Conservation (phyloP, 2,797 vertebrate species). For the Ispidina lecontei region DNA sequence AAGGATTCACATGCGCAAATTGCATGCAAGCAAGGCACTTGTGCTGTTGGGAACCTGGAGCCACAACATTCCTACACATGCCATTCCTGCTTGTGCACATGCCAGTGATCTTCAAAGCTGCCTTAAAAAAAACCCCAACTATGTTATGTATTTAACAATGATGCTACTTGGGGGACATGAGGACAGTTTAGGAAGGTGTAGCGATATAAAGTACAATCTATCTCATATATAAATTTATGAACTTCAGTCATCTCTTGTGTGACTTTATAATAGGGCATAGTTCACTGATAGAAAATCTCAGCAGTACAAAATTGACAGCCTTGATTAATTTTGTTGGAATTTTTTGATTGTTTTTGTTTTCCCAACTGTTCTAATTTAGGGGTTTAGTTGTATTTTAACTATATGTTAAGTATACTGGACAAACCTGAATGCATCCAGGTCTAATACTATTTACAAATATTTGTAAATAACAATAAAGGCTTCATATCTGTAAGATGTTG, state of each 20-base stretch:
- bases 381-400: not conserved
- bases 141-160: not conserved
- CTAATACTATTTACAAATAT: not conserved
- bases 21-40: rapidly evolving
- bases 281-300: not conserved
- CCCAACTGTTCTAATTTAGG: not conserved
- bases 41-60: not conserved
- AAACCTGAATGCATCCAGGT: not conserved
- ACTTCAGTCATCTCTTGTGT: not conserved
- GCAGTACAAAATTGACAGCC: not conserved
- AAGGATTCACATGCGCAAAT: not conserved
- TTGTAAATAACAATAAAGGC: not conserved
- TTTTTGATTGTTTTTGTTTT: not conserved
- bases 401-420: not conserved
- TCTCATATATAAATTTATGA: not conserved
- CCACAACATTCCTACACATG: not conserved
- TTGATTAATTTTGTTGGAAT: not conserved
- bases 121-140: not conserved
- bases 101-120: not conserved
- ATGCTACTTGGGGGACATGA: not conserved
- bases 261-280: not conserved
- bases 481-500: not conserved
- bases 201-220: not conserved
- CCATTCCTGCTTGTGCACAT: no score
- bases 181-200: not conserved